Evolutionary conservation across 2,888 invertebrate species (phyloP).

Genomic region (Andricus curvator): DNA sequence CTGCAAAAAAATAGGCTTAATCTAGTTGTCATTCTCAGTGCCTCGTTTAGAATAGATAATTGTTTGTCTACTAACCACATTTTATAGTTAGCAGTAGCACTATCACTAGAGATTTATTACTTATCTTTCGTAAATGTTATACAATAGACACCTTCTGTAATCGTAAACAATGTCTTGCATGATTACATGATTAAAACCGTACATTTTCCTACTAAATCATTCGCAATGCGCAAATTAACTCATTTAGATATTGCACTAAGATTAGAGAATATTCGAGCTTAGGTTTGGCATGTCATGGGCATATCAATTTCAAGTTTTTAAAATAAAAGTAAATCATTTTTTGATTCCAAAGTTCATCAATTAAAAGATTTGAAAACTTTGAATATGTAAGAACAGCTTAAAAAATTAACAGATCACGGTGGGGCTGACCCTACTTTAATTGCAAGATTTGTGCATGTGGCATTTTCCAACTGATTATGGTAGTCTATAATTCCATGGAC

Average conservation of each 20-base stretch:
- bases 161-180: slow-evolving; percentile 20
- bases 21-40: no score
- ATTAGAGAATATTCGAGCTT: not conserved
- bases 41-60: not conserved
- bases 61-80: slow-evolving; percentile 22
- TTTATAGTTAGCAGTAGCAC: slow-evolving; percentile 15
- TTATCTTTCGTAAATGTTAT: slow-evolving; percentile 28
- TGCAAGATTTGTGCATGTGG: no score
- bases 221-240: slow-evolving; percentile 11
- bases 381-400: no score
- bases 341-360: not conserved
- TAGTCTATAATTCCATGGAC: no score
- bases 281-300: not conserved
- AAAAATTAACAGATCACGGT: no score
- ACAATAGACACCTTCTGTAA: slow-evolving; percentile 8
- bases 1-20: no score
- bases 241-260: not conserved
- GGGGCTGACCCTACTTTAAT: no score
- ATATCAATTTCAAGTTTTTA: not conserved
- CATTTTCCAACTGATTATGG: no score
- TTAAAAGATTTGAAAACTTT: no score
- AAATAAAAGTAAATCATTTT: not conserved
- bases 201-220: slow-evolving; percentile 27
- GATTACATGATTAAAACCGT: slow-evolving; percentile 18
- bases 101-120: slow-evolving; percentile 21